phyloP scores from a whole-genome alignment of 2,888 invertebrate species.

The Sinohyriopsis cumingii region DNA sequence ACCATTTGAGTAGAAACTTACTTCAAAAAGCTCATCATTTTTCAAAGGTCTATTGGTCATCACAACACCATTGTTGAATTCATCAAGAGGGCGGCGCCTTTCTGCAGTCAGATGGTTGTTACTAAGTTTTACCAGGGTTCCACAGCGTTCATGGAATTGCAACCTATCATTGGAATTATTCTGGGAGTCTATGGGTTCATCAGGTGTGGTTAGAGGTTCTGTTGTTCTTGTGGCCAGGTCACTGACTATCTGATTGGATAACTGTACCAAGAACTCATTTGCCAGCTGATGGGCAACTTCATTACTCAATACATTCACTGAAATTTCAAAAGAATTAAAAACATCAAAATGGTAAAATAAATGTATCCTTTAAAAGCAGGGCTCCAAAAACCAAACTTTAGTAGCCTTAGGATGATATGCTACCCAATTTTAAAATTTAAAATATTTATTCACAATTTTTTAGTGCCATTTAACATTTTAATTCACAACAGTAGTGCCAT shows the following conservation, averaged over 20 bases:
- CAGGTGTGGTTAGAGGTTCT: constrained; percentile 32
- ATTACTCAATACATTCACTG: constrained; percentile 34
- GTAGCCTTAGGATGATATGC: too few relatives aligned
- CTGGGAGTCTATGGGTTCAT: constrained; percentile 22
- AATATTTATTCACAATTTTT: too few relatives aligned
- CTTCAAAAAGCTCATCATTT: constrained; percentile 71
- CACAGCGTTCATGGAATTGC: constrained; percentile 87
- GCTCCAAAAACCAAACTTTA: too few relatives aligned
- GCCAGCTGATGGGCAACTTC: constrained; percentile 67
- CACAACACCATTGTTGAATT: constrained; percentile 72
- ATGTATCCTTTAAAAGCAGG: too few relatives aligned
- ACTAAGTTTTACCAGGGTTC: constrained; percentile 83
- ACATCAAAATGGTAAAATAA: too few relatives aligned
- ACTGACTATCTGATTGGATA: constrained; percentile 62
- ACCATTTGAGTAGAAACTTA: constrained; percentile 18
- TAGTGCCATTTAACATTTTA: too few relatives aligned
- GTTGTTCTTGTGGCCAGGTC: constrained; percentile 49
- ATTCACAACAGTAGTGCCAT: too few relatives aligned
- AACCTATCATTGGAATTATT: constrained; percentile 71
- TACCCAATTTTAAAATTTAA: too few relatives aligned
- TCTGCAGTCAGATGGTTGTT: constrained; percentile 66
- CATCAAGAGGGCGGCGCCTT: constrained; percentile 67
- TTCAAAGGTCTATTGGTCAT: constrained; percentile 70
- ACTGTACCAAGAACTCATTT: constrained; percentile 60
- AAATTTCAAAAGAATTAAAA: background rate